phyloP scores from a whole-genome alignment of 2,888 invertebrate species.

The Andrena camellia region DNA sequence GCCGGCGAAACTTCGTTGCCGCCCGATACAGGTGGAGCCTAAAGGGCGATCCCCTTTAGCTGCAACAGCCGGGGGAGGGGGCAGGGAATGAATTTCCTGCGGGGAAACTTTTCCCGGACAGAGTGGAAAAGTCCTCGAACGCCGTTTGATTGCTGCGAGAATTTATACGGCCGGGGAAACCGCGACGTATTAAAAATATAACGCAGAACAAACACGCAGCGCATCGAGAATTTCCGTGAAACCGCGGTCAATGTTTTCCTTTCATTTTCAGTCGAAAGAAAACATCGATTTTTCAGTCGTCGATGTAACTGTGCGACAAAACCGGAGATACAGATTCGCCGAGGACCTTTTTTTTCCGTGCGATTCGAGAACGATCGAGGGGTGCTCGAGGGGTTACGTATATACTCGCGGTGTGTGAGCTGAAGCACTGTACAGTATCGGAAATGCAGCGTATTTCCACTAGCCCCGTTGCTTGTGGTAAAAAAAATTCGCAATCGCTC shows the following conservation, averaged over 20 bases:
- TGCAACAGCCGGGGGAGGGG: background rate
- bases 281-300: slow-evolving; percentile 24
- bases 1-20: slow-evolving; percentile 40
- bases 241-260: slow-evolving; percentile 31
- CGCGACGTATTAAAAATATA: slow-evolving; percentile 39
- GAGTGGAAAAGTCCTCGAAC: background rate
- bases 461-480: too few species aligned
- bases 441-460: too few species aligned
- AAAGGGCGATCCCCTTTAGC: slow-evolving; percentile 7
- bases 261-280: slow-evolving; percentile 34
- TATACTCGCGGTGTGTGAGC: background rate
- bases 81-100: slow-evolving; percentile 2
- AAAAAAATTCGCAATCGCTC: too few species aligned
- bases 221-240: background rate
- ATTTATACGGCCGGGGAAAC: background rate
- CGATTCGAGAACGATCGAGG: background rate
- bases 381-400: background rate
- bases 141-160: background rate
- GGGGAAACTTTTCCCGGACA: background rate
- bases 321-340: background rate
- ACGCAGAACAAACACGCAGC: slow-evolving; percentile 28
- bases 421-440: too few species aligned
- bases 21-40: slow-evolving; percentile 7
- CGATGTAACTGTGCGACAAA: background rate
- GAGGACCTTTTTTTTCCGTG: slow-evolving; percentile 1